Conservation (phyloP, 2,113 vertebrate genomes). For the Fregetta grallaria region DNA sequence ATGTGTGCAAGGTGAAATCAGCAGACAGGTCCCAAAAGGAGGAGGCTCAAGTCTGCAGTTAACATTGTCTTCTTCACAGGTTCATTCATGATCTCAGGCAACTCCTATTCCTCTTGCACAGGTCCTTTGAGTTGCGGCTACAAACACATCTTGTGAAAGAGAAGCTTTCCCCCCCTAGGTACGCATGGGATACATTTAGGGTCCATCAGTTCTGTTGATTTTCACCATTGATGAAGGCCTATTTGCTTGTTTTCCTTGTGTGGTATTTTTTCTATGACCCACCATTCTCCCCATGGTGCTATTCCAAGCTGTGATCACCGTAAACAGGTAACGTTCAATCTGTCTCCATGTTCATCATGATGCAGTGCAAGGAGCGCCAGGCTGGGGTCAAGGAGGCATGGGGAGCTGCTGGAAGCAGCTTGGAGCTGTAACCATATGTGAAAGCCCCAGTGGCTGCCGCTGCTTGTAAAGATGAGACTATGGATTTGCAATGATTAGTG, state of each 20-base stretch:
- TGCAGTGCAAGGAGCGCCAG: not conserved
- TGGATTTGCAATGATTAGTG: not conserved
- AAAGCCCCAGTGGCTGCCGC: not conserved
- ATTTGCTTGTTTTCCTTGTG: not conserved
- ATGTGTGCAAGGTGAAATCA: not conserved
- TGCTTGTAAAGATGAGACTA: not conserved
- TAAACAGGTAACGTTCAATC: not conserved
- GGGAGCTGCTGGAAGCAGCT: not conserved
- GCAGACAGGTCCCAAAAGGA: not conserved
- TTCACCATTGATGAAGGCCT: not conserved
- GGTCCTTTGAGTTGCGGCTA: not conserved
- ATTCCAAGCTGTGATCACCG: not conserved
- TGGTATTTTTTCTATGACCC: not conserved
- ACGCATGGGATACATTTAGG: not conserved
- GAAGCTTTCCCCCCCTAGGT: not conserved
- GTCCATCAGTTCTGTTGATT: not conserved
- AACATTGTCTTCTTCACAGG: not conserved
- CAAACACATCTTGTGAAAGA: not conserved
- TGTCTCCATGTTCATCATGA: not conserved
- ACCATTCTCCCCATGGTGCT: not conserved
- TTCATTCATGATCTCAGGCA: not conserved
- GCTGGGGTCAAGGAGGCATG: not conserved
- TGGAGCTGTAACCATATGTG: not conserved
- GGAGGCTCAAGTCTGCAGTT: not conserved
- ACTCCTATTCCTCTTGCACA: not conserved